Base-by-base conservation (phyloP, 2,797 vertebrate species). In the Parauchenoglanis punctatus region DNA sequence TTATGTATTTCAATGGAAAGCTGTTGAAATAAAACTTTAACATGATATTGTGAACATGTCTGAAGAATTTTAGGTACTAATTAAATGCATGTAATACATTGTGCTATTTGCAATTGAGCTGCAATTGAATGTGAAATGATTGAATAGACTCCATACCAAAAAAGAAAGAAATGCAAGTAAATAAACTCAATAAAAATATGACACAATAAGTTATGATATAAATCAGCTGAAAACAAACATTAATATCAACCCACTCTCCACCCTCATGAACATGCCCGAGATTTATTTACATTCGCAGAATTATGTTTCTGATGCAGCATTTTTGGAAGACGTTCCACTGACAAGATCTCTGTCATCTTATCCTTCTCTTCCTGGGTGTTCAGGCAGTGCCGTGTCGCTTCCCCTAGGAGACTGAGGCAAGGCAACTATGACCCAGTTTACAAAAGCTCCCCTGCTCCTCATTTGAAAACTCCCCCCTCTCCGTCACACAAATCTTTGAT, bases 351-450 rank as follows among this genome's bases (percentile, higher is more conserved):
- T 89, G 87, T 87, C 87, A 90, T 91, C 86, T 89, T 89, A 89
- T 90, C 90, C 83, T 75, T 86, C 70, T 91, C 90, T 91, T 91
- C 89, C 85, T 90, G 90, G 90, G 90, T 91, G 90, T 91, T 91
- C 89, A 85, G 89, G 85, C 88, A 85, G 80, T 89, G 85, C 87
- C 88, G 87, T 85, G 72, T 61, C 54, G 58, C 84, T 87, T 89
- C 91, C 86, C 85, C 76, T 72, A 85, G 91, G 89, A 91, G 91
- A 82, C 85, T 86, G 85, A 76, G 90, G 85, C 88, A 90, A 86
- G 87, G 88, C 92, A 94, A 94, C 94, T 93, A 93, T 94, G 93
- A 94, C 92, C 92, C 92, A 94, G 90, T 94, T 95, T 93, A 93
- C 90, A 93, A 92, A 92, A 94, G 92, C 88, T 65, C 90, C 89